phyloP scores from a whole-genome alignment of 1,140 invertebrate species.

The Meloidogyne hapla region DNA sequence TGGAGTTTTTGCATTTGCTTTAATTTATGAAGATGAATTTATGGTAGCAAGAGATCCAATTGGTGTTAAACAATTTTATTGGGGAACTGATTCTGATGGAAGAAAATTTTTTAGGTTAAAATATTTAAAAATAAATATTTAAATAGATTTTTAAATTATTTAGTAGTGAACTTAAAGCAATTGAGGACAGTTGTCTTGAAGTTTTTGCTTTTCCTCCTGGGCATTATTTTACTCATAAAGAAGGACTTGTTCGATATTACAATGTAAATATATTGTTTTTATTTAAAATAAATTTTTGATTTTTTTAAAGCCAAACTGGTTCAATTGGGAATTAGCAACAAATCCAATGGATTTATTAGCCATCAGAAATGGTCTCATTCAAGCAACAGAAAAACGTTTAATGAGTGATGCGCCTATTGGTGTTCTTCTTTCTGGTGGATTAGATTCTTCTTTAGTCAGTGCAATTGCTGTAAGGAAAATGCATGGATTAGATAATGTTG shows the following conservation, averaged over 20 bases:
- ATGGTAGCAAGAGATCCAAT: conserved; percentile 60
- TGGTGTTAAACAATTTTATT: conserved; percentile 58
- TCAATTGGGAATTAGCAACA: conserved; percentile 41
- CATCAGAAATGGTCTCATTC: conserved; percentile 50
- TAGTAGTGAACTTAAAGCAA: conserved; percentile 64
- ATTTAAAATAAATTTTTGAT: background rate
- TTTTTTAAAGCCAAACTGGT: conserved; percentile 52
- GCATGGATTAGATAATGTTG: conserved; percentile 30
- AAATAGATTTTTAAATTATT: background rate
- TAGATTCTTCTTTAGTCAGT: conserved; percentile 61
- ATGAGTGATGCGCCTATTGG: conserved; percentile 63
- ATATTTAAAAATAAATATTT: background rate
- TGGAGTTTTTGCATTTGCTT: conserved; percentile 60
- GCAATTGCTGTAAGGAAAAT: conserved; percentile 59
- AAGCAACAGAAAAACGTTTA: conserved; percentile 57
- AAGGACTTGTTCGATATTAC: conserved; percentile 61
- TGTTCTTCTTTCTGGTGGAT: conserved; percentile 59
- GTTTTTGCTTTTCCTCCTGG: conserved; percentile 58
- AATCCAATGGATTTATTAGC: conserved; percentile 36
- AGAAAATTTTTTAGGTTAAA: conserved; percentile 52
- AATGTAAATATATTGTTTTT: conserved; percentile 25
- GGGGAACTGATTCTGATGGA: conserved; percentile 54
- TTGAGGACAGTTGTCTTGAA: conserved; percentile 53
- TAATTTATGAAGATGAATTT: conserved; percentile 59
- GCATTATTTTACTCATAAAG: conserved; percentile 55